phyloP scores from a whole-genome alignment of 2,113 vertebrate species.

The Balaeniceps rex region DNA sequence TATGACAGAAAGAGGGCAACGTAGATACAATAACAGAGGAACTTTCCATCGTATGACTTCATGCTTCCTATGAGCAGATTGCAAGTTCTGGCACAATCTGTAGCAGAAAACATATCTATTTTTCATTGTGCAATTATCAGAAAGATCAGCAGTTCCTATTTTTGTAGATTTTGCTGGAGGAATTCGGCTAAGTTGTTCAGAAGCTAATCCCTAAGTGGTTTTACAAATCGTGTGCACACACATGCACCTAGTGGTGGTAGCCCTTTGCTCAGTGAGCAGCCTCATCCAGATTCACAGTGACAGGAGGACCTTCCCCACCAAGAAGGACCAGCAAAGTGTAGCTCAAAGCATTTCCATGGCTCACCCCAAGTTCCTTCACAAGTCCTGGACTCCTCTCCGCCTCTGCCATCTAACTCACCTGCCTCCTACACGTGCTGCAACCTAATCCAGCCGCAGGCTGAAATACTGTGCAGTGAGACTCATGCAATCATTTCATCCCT shows the following conservation, averaged over 20 bases:
- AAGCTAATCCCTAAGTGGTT: not conserved
- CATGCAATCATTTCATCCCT: not conserved
- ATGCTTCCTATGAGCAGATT: slow-evolving; percentile 16
- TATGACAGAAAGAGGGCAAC: slow-evolving; percentile 60
- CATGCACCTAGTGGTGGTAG: not conserved
- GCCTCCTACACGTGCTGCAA: not conserved
- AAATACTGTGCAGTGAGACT: not conserved
- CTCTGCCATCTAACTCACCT: not conserved
- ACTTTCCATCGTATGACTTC: slow-evolving; percentile 7
- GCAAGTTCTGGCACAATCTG: slow-evolving; percentile 7
- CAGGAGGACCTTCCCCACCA: not conserved
- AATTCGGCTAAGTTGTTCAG: not conserved
- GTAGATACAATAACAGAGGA: slow-evolving; percentile 29
- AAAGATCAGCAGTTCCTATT: not conserved
- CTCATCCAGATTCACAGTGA: not conserved
- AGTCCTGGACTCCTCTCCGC: not conserved
- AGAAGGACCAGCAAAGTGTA: not conserved
- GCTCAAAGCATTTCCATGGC: not conserved
- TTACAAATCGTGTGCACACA: accelerated
- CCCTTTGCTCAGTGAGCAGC: not conserved
- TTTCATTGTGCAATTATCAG: slow-evolving; percentile 19
- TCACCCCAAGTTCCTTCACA: not conserved
- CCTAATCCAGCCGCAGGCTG: not conserved
- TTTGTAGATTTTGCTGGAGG: not conserved
- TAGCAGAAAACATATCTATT: not conserved